Evolutionary conservation across 1,140 invertebrate species (phyloP), one percentile per base, ranked within the genome.

Genomic region (Lepidurus arcticus): DNA sequence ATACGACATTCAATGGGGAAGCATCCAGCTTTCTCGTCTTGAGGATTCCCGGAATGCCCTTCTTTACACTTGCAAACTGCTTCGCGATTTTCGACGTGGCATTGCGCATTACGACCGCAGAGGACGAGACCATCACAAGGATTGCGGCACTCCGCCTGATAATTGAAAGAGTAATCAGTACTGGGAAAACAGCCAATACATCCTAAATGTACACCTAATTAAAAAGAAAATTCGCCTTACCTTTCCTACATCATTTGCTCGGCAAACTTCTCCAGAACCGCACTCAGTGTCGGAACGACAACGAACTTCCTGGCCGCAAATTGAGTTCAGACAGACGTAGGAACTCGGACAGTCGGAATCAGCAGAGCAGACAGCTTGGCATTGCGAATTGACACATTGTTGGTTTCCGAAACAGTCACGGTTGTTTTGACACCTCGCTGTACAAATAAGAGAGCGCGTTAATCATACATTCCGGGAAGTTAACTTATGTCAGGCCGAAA

Each of bases 41-140:
- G 88, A 1, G 93, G 89, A 86, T 95, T 91, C 1, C 93, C 93
- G 81, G 90, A 90, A 83, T 90, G 95, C 1, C 92, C 93, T 73
- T 86, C 81, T 81, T 91, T 90, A 83, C 95, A 97, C 13, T 86
- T 84, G 83, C 95, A 97, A 26, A 90, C 85, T 1, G 92, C 88
- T 76, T 88, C 84, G 83, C 95, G 93, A 80, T 90, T 88, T 53
- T 88, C 86, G 1, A 90, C 88, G 34, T 85, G 85, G 82, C 94
- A 96, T 78, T 91, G 88, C 0, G 94, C 91, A 84, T 95, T 94
- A 78, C 92, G 86, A 21, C 93, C 93, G 82, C 94, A 96, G 2
- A 91, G 84, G n/a, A 89, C 85, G 42, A 83, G 82, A 16, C 90
- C 87, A 79, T 90, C 87, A 83, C 93, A 94, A 4, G 90, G 88